Evolutionary conservation across 2,797 vertebrate species (phyloP).

Genomic region (Myotis findleyi): DNA sequence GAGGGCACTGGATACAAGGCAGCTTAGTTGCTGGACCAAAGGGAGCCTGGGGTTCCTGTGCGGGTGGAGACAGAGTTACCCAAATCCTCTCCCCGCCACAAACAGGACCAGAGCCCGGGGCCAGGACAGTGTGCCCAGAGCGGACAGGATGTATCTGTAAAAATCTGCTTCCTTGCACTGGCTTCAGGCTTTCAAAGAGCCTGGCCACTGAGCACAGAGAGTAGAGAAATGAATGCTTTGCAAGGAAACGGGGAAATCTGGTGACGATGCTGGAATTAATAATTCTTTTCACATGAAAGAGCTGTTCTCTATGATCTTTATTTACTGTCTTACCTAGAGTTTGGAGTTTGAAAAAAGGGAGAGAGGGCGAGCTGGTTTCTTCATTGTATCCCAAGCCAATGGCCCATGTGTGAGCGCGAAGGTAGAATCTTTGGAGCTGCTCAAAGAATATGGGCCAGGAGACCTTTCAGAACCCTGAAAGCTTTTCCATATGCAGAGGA

Average conservation of each 20-base stretch:
- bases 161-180: constrained; percentile 25
- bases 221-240: constrained; percentile 69
- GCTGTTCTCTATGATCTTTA: constrained; percentile 68
- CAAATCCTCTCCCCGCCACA: background rate
- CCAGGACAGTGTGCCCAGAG: background rate
- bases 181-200: constrained; percentile 42
- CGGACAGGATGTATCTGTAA: constrained; percentile 42
- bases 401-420: constrained; percentile 58
- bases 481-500: constrained; percentile 87
- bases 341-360: constrained; percentile 55
- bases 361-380: constrained; percentile 12
- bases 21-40: background rate
- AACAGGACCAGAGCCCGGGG: background rate
- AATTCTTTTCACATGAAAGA: constrained; percentile 73
- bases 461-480: constrained; percentile 74
- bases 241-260: constrained; percentile 69
- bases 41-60: background rate
- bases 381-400: constrained; percentile 42
- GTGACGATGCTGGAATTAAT: constrained; percentile 53
- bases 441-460: constrained; percentile 64
- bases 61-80: background rate
- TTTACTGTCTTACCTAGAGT: constrained; percentile 52
- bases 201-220: constrained; percentile 58
- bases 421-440: constrained; percentile 54
- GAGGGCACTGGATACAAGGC: background rate